Evolutionary conservation across 2,113 vertebrate genomes (phyloP).

Genomic region (Pelobates fuscus): DNA sequence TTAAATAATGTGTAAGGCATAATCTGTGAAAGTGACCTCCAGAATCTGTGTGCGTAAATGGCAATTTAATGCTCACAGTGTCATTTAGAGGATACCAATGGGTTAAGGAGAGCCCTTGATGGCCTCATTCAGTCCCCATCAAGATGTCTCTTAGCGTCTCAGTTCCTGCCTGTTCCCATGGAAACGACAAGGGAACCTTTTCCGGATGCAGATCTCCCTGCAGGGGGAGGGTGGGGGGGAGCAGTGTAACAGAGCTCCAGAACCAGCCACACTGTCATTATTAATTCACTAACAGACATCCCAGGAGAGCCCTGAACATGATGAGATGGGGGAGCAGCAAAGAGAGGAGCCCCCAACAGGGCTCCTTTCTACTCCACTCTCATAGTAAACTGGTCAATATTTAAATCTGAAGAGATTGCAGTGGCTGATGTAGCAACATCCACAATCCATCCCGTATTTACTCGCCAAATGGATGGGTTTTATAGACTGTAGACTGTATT

Average conservation of each 20-base stretch:
- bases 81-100: slow-evolving; percentile 4
- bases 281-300: slow-evolving; percentile 49
- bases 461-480: no score
- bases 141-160: slow-evolving; percentile 50
- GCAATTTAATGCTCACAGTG: neutral
- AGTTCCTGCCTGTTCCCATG: slow-evolving; percentile 49
- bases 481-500: no score
- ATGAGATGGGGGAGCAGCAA: slow-evolving; percentile 23
- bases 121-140: slow-evolving; percentile 49
- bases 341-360: slow-evolving; percentile 42
- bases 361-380: slow-evolving; percentile 6
- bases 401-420: no score
- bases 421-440: neutral
- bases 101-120: slow-evolving; percentile 48
- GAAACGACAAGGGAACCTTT: slow-evolving; percentile 48
- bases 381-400: no score
- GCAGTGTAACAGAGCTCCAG: slow-evolving; percentile 32
- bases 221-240: slow-evolving; percentile 29
- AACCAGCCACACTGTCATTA: slow-evolving; percentile 43
- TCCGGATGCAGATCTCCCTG: slow-evolving; percentile 42
- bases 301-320: slow-evolving; percentile 38
- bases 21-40: neutral
- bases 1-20: neutral
- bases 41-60: neutral
- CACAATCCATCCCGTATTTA: neutral